phyloP scores from a whole-genome alignment of 2,797 vertebrate genomes.

The Myotis planiceps region DNA sequence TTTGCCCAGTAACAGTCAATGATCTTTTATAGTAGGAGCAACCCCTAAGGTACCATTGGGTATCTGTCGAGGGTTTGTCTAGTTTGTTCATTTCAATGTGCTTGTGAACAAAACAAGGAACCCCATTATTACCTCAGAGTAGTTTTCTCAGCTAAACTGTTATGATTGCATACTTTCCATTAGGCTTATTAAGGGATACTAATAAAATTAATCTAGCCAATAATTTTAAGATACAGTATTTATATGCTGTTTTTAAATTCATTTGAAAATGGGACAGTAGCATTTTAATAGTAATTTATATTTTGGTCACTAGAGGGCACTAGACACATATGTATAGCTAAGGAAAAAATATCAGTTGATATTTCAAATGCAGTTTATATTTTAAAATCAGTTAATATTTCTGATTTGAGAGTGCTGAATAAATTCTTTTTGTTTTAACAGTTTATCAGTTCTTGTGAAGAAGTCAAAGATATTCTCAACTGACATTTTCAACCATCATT shows the following conservation, averaged over 20 bases:
- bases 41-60: background rate
- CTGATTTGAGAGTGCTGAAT: background rate
- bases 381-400: background rate
- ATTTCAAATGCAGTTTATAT: conserved; percentile 31
- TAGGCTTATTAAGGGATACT: background rate
- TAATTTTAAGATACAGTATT: background rate
- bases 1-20: background rate
- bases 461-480: background rate
- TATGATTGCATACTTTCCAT: background rate
- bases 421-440: background rate
- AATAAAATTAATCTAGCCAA: background rate
- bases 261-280: background rate
- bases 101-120: background rate
- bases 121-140: background rate
- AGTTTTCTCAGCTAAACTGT: background rate
- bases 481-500: background rate
- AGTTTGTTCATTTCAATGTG: background rate
- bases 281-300: background rate
- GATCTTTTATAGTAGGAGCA: background rate
- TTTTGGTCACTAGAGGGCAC: conserved; percentile 81
- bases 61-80: background rate
- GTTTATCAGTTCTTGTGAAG: background rate
- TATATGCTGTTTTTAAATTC: background rate
- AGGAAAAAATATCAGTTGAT: background rate
- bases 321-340: background rate